phyloP scores from a whole-genome alignment of 2,888 invertebrate species.

The Caenorhabditis japonica region DNA sequence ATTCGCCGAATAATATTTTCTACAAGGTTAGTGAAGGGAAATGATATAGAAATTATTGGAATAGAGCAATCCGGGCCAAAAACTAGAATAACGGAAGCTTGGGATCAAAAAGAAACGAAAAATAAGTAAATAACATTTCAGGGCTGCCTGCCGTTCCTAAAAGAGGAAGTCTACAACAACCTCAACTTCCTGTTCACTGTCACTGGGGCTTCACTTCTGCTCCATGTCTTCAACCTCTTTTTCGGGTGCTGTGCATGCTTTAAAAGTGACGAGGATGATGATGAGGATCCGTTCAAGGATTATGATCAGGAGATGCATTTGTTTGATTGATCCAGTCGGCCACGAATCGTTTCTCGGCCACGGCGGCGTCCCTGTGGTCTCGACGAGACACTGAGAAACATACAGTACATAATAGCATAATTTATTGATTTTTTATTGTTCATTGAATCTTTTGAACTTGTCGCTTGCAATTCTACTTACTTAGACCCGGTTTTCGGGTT shows the following conservation, averaged over 20 bases:
- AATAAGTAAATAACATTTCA: slow-evolving; percentile 13
- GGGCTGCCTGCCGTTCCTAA: slow-evolving; percentile 50
- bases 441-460: too few species aligned
- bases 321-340: slow-evolving; percentile 27
- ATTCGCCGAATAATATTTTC: slow-evolving; percentile 59
- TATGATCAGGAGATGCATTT: slow-evolving; percentile 46
- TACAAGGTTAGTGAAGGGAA: slow-evolving; percentile 35
- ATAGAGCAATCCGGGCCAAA: neutral
- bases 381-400: too few species aligned
- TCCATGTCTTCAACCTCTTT: slow-evolving; percentile 26
- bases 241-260: slow-evolving; percentile 45
- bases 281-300: slow-evolving; percentile 36
- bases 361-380: too few species aligned
- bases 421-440: too few species aligned
- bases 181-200: slow-evolving; percentile 54
- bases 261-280: slow-evolving; percentile 30
- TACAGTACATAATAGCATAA: too few species aligned
- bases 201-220: slow-evolving; percentile 43
- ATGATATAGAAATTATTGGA: neutral
- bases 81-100: neutral
- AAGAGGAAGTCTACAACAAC: slow-evolving; percentile 51
- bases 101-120: neutral
- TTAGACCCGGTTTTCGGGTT: slow-evolving; percentile 50
- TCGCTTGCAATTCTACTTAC: too few species aligned
- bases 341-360: too few species aligned